Conservation (phyloP, 2,888 invertebrate species). For the Nesidiocoris tenuis region DNA sequence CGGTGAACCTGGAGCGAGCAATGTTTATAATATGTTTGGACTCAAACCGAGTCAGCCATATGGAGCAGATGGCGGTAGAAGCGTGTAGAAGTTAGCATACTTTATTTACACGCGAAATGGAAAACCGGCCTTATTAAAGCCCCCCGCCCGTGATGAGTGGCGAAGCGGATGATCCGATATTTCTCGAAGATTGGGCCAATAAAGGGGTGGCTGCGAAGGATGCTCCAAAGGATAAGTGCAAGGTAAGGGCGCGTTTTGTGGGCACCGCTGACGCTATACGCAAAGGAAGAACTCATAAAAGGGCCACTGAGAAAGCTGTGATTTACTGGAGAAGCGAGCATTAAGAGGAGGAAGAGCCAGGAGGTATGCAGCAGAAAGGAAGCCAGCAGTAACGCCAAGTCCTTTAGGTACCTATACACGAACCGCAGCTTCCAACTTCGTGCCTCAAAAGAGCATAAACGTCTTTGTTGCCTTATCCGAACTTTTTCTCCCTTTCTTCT, state of each 20-base stretch:
- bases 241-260: not conserved
- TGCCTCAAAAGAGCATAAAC: conserved; percentile 36
- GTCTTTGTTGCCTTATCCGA: conserved; percentile 41
- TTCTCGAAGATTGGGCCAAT: conserved; percentile 35
- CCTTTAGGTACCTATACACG: not conserved
- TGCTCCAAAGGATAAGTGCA: not conserved
- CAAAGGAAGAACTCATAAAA: conserved; percentile 40
- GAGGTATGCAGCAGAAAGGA: not conserved
- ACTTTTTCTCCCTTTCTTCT: not conserved
- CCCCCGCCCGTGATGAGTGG: conserved; percentile 17
- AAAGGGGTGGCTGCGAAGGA: conserved; percentile 9
- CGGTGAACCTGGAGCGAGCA: too few species aligned
- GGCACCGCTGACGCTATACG: not conserved
- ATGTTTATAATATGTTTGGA: too few species aligned
- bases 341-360: conserved; percentile 14
- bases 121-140: conserved; percentile 16
- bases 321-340: conserved; percentile 37
- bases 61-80: too few species aligned
- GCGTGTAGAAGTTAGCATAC: too few species aligned
- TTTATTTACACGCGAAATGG: too few species aligned
- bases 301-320: conserved; percentile 38
- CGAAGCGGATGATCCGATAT: conserved; percentile 35
- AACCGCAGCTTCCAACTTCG: not conserved
- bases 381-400: not conserved
- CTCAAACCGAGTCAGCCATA: too few species aligned